phyloP scores from a whole-genome alignment of 2,888 invertebrate genomes.

The Andrena hattorfiana region DNA sequence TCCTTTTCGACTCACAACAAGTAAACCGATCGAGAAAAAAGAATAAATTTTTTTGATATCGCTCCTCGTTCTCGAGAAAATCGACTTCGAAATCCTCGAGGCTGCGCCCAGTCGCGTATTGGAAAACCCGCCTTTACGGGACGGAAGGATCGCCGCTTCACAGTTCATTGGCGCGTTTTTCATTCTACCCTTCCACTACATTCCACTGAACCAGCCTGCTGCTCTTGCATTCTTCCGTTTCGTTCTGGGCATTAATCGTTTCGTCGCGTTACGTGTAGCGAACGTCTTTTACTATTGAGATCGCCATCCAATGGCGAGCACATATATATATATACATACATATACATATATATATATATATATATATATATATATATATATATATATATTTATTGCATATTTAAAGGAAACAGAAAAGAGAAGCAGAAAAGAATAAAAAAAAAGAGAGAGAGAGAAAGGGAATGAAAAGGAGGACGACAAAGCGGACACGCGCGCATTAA shows the following conservation, averaged over 20 bases:
- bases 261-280: constrained; percentile 48
- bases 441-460: not conserved
- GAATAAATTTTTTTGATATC: no score
- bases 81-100: no score
- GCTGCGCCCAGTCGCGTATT: no score
- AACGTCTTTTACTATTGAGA: constrained; percentile 51
- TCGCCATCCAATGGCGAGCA: constrained; percentile 48
- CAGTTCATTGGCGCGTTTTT: constrained; percentile 22
- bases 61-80: no score
- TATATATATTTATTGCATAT: constrained; percentile 69
- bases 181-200: constrained; percentile 27
- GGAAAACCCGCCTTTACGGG: not conserved
- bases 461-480: constrained; percentile 14
- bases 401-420: constrained; percentile 38
- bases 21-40: no score
- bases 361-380: constrained; percentile 72
- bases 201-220: constrained; percentile 60
- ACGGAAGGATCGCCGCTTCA: not conserved
- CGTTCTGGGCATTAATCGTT: constrained; percentile 69
- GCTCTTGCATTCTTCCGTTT: constrained; percentile 63
- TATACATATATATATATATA: constrained; percentile 68
- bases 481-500: constrained; percentile 28
- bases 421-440: constrained; percentile 14
- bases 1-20: no score
- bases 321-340: constrained; percentile 70